Evolutionary conservation across 2,797 vertebrate genomes (phyloP).

Genomic region (Neomorphus geoffroyi): DNA sequence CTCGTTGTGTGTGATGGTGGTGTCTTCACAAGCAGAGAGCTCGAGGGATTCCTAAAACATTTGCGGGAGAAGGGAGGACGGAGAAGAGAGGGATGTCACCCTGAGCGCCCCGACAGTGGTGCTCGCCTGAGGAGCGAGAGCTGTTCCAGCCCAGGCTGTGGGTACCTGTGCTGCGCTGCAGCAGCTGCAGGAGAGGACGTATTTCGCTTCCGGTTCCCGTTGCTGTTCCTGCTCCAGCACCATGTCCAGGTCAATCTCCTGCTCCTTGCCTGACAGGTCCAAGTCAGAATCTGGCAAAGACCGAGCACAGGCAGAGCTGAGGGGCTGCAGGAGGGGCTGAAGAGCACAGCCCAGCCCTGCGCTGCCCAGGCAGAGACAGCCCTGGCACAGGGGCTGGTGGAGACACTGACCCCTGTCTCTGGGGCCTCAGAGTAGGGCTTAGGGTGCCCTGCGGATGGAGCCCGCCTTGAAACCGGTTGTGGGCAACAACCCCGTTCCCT

Average conservation of each 20-base stretch:
- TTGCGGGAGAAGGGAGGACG: not conserved
- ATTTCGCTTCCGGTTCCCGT: no score
- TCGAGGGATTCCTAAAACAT: not conserved
- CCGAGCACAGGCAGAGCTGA: not conserved
- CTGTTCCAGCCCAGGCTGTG: not conserved
- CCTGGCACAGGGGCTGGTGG: not conserved
- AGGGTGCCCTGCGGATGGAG: not conserved
- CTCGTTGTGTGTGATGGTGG: rapidly evolving
- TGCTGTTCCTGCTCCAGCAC: no score
- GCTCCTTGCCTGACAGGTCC: not conserved
- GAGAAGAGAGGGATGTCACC: not conserved
- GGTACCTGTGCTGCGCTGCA: not conserved
- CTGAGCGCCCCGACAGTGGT: rapidly evolving
- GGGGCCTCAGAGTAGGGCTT: no score
- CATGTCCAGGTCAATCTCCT: no score
- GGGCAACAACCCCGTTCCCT: not conserved
- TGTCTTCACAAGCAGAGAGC: not conserved
- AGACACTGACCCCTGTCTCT: not conserved
- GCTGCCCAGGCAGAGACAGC: not conserved
- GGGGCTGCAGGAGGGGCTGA: not conserved
- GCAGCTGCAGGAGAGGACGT: no score
- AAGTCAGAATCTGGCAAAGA: not conserved
- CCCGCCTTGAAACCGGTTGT: not conserved
- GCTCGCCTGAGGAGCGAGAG: not conserved
- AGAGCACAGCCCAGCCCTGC: not conserved